phyloP scores from a whole-genome alignment of 2,888 invertebrate genomes.

The Mayetiola destructor region DNA sequence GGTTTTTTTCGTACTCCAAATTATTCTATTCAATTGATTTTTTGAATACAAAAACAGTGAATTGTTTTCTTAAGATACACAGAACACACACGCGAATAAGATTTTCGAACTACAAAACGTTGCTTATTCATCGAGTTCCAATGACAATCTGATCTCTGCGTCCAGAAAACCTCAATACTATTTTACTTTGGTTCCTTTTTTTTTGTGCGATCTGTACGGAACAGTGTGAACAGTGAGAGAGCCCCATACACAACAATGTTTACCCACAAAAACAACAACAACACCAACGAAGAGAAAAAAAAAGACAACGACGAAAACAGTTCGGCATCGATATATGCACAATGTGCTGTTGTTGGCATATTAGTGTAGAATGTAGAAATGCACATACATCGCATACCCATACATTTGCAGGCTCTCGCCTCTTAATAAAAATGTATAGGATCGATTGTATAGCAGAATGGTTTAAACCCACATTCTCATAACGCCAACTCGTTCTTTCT shows the following conservation, averaged over 20 bases:
- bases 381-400: too few relatives aligned
- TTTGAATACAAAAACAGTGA: not conserved
- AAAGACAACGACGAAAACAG: not conserved
- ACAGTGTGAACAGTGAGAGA: not conserved
- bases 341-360: too few relatives aligned
- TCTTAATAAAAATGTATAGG: too few relatives aligned
- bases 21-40: not conserved
- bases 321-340: not conserved
- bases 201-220: not conserved
- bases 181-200: constrained; percentile 13
- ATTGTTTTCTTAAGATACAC: not conserved
- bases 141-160: constrained; percentile 14
- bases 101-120: too few relatives aligned
- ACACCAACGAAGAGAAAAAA: not conserved
- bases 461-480: too few relatives aligned
- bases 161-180: constrained; percentile 14
- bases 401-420: too few relatives aligned
- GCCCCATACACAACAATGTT: not conserved
- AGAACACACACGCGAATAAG: not conserved
- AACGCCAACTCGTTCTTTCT: too few relatives aligned
- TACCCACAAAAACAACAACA: not conserved
- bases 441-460: too few relatives aligned
- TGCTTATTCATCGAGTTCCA: constrained; percentile 14
- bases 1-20: not conserved
- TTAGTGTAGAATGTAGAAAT: too few relatives aligned